Evolutionary conservation across 2,888 invertebrate species (phyloP), one percentile per base, ranked within the genome.

Genomic region (Caenorhabditis sp.): DNA sequence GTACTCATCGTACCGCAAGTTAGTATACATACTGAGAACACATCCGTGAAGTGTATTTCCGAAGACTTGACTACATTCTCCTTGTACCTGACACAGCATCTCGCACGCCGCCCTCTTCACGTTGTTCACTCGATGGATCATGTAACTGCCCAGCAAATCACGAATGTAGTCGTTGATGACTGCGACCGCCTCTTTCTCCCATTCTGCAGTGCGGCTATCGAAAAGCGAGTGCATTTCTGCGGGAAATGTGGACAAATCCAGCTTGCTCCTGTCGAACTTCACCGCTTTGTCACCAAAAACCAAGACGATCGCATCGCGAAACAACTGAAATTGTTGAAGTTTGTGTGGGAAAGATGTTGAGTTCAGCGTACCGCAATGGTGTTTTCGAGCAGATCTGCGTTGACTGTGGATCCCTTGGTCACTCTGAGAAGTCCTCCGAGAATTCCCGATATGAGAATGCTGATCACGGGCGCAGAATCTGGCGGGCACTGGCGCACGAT

Each of bases 1-100:
- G 17, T 20, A 20, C 9, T 59, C 59, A 15, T 70, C 59, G 26
- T 26, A 70, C n/a, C 45, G 59, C 6, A 59, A 46, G n/a, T 39
- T 15, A 2, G 45, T 50, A 30, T 70, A 59, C 13, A 59, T 27
- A 2, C 6, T 4, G 22, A 70, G 13, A 13, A 70, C 4, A 11
- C 17, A 43, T 7, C 20, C 13, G 30, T 70, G 41, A 0, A 66
- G 15, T 7, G 17, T 32, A 0, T 32, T 15, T 22, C 43, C 56
- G 8, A 72, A 48, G 3, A 63, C 13, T 17, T 55, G 8, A 1
- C 9, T 9, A 30, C 72, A 72, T 3, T 22, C n/a, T 11, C 9
- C 5, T 43, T 72, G 72, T 32, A 63, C 58, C 11, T 17, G 30
- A 1, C 20, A 15, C 52, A 63, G 17, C 56, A 63, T 27, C 0